These are phyloP conservation scores for Lagocephalus sceleratus DNA, from an alignment of 2,797 vertebrate species.

Conservation along the genomic window DNA sequence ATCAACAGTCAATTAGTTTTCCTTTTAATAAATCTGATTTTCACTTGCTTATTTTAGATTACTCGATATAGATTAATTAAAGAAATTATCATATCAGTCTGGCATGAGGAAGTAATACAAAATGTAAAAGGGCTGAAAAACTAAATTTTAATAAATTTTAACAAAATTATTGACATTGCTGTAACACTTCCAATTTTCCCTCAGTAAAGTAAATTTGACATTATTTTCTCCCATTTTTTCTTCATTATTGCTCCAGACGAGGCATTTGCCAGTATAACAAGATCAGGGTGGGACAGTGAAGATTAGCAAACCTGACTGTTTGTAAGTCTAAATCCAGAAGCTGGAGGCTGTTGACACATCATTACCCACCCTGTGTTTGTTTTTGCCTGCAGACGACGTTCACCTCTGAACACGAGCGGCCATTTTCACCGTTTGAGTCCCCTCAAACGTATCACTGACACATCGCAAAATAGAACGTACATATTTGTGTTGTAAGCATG, in stretches of 20 bases:
- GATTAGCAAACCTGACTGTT: constrained; percentile 14
- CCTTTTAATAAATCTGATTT: too few relatives aligned
- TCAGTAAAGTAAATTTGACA: too few relatives aligned
- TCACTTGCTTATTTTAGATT: too few relatives aligned
- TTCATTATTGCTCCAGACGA: not conserved
- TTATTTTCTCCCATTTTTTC: not conserved
- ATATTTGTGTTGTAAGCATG: constrained; percentile 10
- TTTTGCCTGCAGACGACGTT: constrained; percentile 80
- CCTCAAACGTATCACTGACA: constrained; percentile 7
- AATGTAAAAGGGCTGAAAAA: too few relatives aligned
- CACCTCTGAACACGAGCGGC: constrained; percentile 77
- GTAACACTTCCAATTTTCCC: too few relatives aligned
- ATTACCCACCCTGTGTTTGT: constrained; percentile 22
- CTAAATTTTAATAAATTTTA: too few relatives aligned
- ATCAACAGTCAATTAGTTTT: too few relatives aligned
- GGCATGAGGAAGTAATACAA: too few relatives aligned
- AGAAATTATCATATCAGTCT: too few relatives aligned
- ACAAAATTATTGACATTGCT: too few relatives aligned
- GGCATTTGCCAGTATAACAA: constrained; percentile 5
- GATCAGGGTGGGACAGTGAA: constrained; percentile 19
- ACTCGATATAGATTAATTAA: too few relatives aligned
- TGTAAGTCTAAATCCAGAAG: constrained; percentile 7
- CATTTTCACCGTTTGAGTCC: constrained; percentile 60
- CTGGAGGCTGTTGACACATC: constrained; percentile 25
- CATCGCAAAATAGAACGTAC: not conserved